phyloP scores from a whole-genome alignment of 2,888 invertebrate genomes.

The Beris morrisii region DNA sequence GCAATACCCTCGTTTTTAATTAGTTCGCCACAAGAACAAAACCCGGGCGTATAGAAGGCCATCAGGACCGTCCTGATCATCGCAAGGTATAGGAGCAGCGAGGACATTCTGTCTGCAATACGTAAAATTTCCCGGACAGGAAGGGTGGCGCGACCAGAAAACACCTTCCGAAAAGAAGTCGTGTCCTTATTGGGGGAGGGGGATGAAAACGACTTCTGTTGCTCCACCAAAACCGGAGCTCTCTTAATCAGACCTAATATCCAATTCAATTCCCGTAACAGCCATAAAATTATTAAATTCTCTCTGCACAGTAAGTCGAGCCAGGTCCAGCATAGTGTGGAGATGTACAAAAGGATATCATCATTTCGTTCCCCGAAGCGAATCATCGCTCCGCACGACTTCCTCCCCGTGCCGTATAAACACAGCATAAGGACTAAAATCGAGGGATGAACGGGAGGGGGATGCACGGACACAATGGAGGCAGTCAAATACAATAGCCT shows the following conservation, averaged over 20 bases:
- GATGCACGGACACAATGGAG: background rate
- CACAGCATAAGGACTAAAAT: background rate
- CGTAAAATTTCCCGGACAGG: no score
- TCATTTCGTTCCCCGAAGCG: slow-evolving; percentile 5
- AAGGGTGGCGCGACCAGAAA: no score
- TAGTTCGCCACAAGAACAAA: slow-evolving; percentile 23
- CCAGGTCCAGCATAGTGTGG: slow-evolving; percentile 8
- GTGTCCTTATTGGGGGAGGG: no score
- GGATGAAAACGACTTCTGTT: no score
- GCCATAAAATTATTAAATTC: slow-evolving; percentile 26
- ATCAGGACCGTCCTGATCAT: no score
- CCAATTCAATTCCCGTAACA: slow-evolving; percentile 24
- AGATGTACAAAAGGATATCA: slow-evolving; percentile 7
- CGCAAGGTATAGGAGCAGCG: no score
- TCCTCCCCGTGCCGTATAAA: background rate
- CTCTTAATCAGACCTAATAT: slow-evolving; percentile 23
- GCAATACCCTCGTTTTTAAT: slow-evolving; percentile 31
- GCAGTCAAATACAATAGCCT: slow-evolving; percentile 4
- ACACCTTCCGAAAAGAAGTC: no score
- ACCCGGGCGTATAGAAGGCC: background rate
- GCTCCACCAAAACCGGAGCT: slow-evolving; percentile 7
- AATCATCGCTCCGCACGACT: slow-evolving; percentile 1
- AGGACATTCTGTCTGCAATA: no score
- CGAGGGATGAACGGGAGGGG: background rate
- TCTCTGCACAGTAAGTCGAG: background rate